Evolutionary conservation across 1,140 invertebrate species (phyloP).

Genomic region (Adoxophyes honmai): DNA sequence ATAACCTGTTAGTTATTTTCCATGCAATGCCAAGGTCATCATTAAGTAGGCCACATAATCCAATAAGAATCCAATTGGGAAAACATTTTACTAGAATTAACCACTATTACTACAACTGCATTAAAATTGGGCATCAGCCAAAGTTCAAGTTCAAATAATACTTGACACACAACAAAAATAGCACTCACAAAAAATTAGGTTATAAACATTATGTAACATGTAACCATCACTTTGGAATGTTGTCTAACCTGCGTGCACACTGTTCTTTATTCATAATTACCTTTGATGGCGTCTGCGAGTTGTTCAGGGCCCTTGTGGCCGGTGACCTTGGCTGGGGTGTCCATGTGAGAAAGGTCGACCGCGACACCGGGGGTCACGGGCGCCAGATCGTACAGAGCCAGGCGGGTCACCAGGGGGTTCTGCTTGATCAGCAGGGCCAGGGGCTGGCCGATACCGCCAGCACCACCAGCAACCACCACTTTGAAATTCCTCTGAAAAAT

Average conservation of each 20-base stretch:
- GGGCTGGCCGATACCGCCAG: slow-evolving; percentile 99
- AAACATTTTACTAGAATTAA: neutral
- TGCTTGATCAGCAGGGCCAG: slow-evolving; percentile 97
- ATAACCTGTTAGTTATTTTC: slow-evolving; percentile 2
- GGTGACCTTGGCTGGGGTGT: slow-evolving; percentile 90
- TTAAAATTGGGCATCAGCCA: no score
- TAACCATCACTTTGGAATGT: neutral
- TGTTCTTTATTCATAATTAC: slow-evolving; percentile 45
- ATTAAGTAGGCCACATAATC: neutral
- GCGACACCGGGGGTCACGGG: slow-evolving; percentile 96
- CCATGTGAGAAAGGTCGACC: slow-evolving; percentile 98
- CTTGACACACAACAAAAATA: neutral
- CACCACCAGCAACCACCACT: slow-evolving; percentile 97
- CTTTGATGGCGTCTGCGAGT: slow-evolving; percentile 80
- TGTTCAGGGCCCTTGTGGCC: slow-evolving; percentile 88
- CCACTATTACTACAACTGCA: neutral
- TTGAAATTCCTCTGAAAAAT: slow-evolving; percentile 83
- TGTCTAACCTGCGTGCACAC: no score
- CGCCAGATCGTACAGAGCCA: slow-evolving; percentile 96
- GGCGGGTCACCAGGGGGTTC: slow-evolving; percentile 88
- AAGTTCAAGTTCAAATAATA: neutral
- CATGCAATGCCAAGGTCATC: slow-evolving; percentile 2
- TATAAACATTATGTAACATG: slow-evolving; percentile 12
- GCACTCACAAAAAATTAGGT: slow-evolving; percentile 5
- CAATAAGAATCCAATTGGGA: neutral